Evolutionary conservation across 2,888 invertebrate genomes (phyloP), one percentile per base, ranked within the genome.

Genomic region (Cremastinae sp.): DNA sequence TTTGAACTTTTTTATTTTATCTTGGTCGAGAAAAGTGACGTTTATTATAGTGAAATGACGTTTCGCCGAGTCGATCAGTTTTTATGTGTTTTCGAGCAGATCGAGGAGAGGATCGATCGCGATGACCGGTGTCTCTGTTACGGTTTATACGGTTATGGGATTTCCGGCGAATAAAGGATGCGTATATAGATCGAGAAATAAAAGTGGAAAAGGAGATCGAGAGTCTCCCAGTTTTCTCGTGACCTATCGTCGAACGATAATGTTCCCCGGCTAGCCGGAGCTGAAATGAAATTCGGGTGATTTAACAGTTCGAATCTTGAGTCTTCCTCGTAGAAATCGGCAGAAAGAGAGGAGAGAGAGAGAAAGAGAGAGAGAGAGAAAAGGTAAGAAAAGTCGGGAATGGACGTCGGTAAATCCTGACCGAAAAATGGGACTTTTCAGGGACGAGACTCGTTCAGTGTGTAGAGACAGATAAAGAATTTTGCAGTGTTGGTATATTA

Each of bases 211-310:
- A 34, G 34, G 36, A 34, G n/a, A 54, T 8, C 10, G 18, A 61
- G 53, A 69, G 41, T 70, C 45, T 43, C 20, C 16, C 18, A 41
- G 54, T 54, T 68, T 77, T 76, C 68, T 75, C 71, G 81, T 78
- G 80, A 78, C 78, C 79, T 36, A 49, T 75, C 81, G 81, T 80
- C 79, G 82, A 84, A 84, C 83, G 84, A 82, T 86, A 86, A 86
- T 85, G 83, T 82, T 77, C 78, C 2, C 79, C 78, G 74, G 79
- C 70, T 38, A 65, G 76, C 76, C 82, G 78, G 81, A 83, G 84
- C 84, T 85, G 86, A 86, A 86, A 86, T 86, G 85, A 87, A 86
- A 87, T 86, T 86, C 83, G 74, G 80, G 83, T 85, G 86, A 87
- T 87, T 86, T 86, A 85, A 84, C 84, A 80, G 85, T 85, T 85